Percentiles rank a stretch among this genome's conserved stretches.
Evolutionary conservation across 2,113 vertebrate genomes (phyloP).

Genomic region (Mohoua ochrocephala): DNA sequence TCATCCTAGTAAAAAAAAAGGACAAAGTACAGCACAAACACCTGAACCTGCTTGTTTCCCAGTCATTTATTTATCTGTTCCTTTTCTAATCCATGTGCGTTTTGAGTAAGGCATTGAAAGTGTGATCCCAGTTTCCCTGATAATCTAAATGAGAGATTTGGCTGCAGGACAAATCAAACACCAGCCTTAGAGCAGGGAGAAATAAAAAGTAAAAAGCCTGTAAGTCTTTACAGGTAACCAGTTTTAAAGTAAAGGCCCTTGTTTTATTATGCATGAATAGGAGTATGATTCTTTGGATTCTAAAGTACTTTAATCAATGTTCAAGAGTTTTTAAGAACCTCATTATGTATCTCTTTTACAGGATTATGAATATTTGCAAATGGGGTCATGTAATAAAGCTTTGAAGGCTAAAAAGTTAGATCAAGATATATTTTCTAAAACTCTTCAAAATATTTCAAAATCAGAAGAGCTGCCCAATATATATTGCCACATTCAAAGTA

Average conservation of each 20-base stretch:
- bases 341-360: background rate
- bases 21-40: background rate
- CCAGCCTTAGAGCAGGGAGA: background rate
- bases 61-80: background rate
- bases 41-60: background rate
- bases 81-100: background rate
- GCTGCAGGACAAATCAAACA: background rate
- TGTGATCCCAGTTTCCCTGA: background rate
- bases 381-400: background rate
- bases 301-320: background rate
- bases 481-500: background rate
- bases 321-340: slow-evolving; percentile 9
- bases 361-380: slow-evolving; percentile 4
- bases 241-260: background rate
- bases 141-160: background rate
- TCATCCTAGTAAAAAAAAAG: background rate
- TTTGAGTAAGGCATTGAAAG: background rate
- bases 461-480: background rate
- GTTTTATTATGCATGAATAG: background rate
- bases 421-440: background rate
- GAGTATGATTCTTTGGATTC: background rate
- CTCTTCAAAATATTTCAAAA: background rate
- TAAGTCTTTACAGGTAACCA: background rate
- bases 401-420: background rate
- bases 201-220: background rate